phyloP scores from a whole-genome alignment of 2,797 vertebrate species.

The Sphenodon punctatus region DNA sequence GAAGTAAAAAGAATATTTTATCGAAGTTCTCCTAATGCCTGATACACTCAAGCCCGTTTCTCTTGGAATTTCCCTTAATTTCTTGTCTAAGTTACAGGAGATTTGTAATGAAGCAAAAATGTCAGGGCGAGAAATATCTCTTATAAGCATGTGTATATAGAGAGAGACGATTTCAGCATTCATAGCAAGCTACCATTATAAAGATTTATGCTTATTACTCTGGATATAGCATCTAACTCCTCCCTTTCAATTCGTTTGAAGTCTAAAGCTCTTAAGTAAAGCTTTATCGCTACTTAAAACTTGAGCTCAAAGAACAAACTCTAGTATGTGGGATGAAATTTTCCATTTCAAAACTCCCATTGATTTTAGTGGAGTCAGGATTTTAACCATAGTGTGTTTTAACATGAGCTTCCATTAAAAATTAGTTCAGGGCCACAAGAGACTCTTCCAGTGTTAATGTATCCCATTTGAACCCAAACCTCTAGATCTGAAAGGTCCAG shows the following conservation, averaged over 20 bases:
- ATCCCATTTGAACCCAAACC: not conserved
- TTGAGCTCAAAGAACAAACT: no score
- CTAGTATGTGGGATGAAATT: not conserved
- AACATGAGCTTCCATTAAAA: conserved; percentile 15
- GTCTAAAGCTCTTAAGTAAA: not conserved
- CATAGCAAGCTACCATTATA: not conserved
- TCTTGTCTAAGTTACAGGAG: not conserved
- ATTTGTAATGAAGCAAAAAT: not conserved
- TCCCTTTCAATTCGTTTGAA: conserved; percentile 8
- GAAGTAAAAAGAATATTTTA: not conserved
- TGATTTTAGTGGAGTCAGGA: not conserved
- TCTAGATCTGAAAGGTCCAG: not conserved
- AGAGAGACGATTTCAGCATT: not conserved
- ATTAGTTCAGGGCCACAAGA: conserved; percentile 1
- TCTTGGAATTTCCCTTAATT: not conserved
- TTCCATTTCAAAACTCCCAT: no score
- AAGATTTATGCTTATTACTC: not conserved
- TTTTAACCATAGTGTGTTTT: not conserved
- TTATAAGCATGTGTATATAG: not conserved
- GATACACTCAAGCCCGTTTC: not conserved
- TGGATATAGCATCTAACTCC: not conserved
- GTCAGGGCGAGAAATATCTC: not conserved
- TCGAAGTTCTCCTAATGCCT: not conserved
- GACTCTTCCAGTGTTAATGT: conserved; percentile 10
- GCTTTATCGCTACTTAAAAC: not conserved